Evolutionary conservation across 2,113 vertebrate species (phyloP).

Genomic region (Hippocampus guttulatus): DNA sequence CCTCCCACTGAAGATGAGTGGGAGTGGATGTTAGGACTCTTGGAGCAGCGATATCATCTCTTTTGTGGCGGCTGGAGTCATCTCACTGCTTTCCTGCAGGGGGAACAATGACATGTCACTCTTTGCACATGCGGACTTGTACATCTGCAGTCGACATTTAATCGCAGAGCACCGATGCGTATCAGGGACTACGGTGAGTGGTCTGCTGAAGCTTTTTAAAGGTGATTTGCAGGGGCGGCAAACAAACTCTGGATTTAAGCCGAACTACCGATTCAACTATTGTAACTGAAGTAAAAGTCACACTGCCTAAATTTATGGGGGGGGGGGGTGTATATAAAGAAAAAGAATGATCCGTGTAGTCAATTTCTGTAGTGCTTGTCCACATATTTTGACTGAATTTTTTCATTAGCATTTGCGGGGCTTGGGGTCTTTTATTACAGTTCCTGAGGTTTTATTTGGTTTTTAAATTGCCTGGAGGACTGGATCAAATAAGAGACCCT

Average conservation of each 20-base stretch:
- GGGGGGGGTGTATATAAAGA: background rate
- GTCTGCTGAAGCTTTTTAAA: background rate
- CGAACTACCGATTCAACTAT: no score
- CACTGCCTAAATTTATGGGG: no score
- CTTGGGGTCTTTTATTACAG: background rate
- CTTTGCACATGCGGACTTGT: background rate
- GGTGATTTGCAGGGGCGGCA: no score
- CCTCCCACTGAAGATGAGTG: conserved; percentile 8
- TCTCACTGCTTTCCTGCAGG: conserved; percentile 1
- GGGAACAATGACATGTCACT: conserved; percentile 20
- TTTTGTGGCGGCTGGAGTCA: background rate
- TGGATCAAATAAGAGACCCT: background rate
- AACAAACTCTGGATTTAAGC: no score
- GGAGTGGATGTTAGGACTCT: conserved; percentile 24
- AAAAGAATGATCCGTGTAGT: background rate
- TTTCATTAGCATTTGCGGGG: background rate
- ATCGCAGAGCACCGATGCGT: background rate
- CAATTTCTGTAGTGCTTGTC: background rate
- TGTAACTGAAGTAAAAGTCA: no score
- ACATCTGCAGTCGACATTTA: conserved; percentile 12
- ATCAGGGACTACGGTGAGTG: conserved; percentile 46
- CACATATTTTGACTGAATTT: background rate
- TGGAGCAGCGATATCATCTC: conserved; percentile 17
- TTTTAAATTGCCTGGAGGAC: background rate
- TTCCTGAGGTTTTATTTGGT: background rate